Conservation (phyloP, 2,797 vertebrate genomes). For the Martes flavigula region DNA sequence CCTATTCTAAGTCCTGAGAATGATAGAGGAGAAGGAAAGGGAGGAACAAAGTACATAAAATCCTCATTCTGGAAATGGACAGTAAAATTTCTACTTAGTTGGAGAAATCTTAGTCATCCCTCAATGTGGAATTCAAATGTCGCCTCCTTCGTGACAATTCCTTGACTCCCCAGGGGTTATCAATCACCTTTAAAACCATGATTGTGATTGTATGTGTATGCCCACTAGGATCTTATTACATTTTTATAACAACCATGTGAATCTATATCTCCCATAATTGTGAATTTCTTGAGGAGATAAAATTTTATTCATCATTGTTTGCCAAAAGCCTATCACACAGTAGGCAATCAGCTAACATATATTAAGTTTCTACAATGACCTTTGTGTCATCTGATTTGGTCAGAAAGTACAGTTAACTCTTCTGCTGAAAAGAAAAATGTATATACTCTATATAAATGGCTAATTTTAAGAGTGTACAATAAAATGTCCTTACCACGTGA, state of each 20-base stretch:
- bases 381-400: conserved; percentile 11
- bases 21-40: background rate
- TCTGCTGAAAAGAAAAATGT: background rate
- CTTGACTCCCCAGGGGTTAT: background rate
- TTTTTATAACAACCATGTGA: conserved; percentile 9
- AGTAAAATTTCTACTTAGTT: background rate
- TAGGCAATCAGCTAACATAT: background rate
- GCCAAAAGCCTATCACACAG: background rate
- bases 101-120: background rate
- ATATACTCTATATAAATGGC: background rate
- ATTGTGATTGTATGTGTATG: background rate
- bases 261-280: background rate
- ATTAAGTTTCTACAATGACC: conserved; percentile 19
- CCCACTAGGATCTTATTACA: background rate
- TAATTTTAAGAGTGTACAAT: background rate
- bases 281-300: background rate
- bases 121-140: background rate
- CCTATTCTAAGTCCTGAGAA: background rate
- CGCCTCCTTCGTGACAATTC: background rate
- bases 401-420: background rate
- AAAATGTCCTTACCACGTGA: background rate
- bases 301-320: conserved; percentile 28
- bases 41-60: background rate
- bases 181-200: background rate
- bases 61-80: background rate